Base-by-base conservation (phyloP, 2,888 invertebrate species). In the Erebia aethiops region DNA sequence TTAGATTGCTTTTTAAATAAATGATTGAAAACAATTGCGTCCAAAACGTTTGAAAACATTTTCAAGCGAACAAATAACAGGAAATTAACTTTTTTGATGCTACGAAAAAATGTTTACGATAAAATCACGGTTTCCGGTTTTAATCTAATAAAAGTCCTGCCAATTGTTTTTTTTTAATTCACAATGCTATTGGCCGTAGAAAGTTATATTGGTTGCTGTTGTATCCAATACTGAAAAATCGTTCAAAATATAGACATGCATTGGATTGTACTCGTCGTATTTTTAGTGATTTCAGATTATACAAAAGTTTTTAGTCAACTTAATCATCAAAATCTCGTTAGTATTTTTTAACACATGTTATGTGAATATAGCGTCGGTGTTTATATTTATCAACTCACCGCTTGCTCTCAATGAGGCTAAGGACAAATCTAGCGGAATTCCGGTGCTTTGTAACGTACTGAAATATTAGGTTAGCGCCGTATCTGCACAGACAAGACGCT, bases 51-150 rank as follows among this genome's bases (percentile, higher is more conserved):
- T 41, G 35, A 41, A 16, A 49, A 46, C 18, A 62, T 62, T 62
- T 49, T 14, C 21, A 49, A 26, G 18, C 46, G 62, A 62, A 69
- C 72, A 72, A 72, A 72, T 66, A 69, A 69, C 69, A 66, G 72
- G 72, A 72, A 72, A 72, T 72, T 72, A 69, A 62, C 46, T 62
- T 69, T 72, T 72, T 69, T 62, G 41, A 60, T 69, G 43, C 43
- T 21, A 66, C 69, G 57, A 43, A 66, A 26, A 69, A 69, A 18
- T 66, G 14, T 60, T 70, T 52, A 46, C 7, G 41, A 51, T 58
- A 21, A 62, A 62, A 62, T 62, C 62, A 16, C 21, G 8, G 62
- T 62, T 62, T 62, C 62, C 49, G 62, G 21, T 66, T 69, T 69
- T 67, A 69, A 66, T 70, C 60, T 62, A 35, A 61, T 14, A 68